Evolutionary conservation across 2,888 invertebrate genomes (phyloP), one percentile per base, ranked within the genome.

Genomic region (Branchipolynoe longqiensis): DNA sequence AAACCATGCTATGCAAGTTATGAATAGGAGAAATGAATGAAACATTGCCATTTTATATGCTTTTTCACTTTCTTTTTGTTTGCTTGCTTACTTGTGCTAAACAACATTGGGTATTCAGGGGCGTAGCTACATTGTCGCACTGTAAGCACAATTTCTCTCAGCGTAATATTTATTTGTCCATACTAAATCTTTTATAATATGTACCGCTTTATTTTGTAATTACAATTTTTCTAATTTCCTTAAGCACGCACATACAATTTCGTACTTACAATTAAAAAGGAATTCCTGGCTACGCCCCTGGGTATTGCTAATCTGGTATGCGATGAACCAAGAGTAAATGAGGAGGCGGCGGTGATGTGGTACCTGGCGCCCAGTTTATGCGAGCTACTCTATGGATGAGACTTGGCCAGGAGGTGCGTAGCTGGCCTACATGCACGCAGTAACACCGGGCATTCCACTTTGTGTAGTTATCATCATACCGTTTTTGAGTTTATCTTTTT

Each of bases 231-330:
- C n/a, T n/a, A n/a, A n/a, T n/a, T n/a, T n/a, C n/a, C n/a, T n/a
- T n/a, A n/a, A n/a, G n/a, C n/a, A n/a, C n/a, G n/a, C n/a, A n/a
- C n/a, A n/a, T n/a, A n/a, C n/a, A n/a, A n/a, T n/a, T n/a, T n/a
- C n/a, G n/a, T n/a, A n/a, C n/a, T n/a, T n/a, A n/a, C n/a, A n/a
- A n/a, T n/a, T n/a, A n/a, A n/a, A n/a, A n/a, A n/a, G n/a, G n/a
- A n/a, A n/a, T n/a, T n/a, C n/a, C n/a, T n/a, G n/a, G n/a, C n/a
- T n/a, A n/a, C n/a, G n/a, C n/a, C n/a, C n/a, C n/a, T n/a, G n/a
- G n/a, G n/a, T 78, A 78, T 78, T 78, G 78, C 78, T 78, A 78
- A 48, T 78, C 78, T 78, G 78, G 78, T 54, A 78, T 54, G 69
- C 78, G 54, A 78, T 78, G 78, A 78, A 78, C 78, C 78, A 78